Percentiles rank a stretch among this genome's conserved stretches.
These are phyloP conservation scores for Cotesia congregata DNA, from an alignment of 2,888 invertebrate genomes.

Conservation along the genomic window DNA sequence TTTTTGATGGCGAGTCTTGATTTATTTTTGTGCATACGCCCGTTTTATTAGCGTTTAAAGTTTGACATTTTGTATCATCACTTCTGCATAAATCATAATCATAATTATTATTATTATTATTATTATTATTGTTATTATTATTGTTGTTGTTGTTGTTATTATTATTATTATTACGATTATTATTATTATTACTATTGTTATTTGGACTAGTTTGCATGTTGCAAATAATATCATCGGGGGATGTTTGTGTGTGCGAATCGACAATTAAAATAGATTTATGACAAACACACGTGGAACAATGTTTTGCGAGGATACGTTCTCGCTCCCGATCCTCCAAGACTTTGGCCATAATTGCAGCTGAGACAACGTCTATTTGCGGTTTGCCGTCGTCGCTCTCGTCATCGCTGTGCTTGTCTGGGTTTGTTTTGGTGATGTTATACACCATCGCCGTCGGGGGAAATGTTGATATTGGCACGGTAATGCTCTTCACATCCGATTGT, in stretches of 20 bases:
- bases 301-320: constrained; percentile 82
- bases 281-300: constrained; percentile 88
- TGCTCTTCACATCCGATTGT: constrained; percentile 74
- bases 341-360: constrained; percentile 92
- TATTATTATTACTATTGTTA: constrained; percentile 47
- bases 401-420: constrained; percentile 68
- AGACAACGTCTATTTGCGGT: constrained; percentile 81
- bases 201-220: constrained; percentile 14
- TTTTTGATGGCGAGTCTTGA: constrained; percentile 32
- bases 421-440: constrained; percentile 70
- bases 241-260: constrained; percentile 64
- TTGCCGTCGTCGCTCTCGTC: constrained; percentile 73
- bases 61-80: constrained; percentile 30
- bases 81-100: constrained; percentile 41
- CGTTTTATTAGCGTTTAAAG: constrained; percentile 1
- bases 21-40: constrained; percentile 21
- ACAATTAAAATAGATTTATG: constrained; percentile 63
- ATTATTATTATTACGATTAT: constrained; percentile 39
- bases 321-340: constrained; percentile 89
- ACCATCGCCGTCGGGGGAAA: constrained; percentile 91
- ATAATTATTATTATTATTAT: constrained; percentile 22
- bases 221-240: not conserved
- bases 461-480: constrained; percentile 83
- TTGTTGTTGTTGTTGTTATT: constrained; percentile 25
- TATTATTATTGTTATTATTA: constrained; percentile 40